phyloP scores from a whole-genome alignment of 2,797 vertebrate species.

The Sphaeramia orbicularis region DNA sequence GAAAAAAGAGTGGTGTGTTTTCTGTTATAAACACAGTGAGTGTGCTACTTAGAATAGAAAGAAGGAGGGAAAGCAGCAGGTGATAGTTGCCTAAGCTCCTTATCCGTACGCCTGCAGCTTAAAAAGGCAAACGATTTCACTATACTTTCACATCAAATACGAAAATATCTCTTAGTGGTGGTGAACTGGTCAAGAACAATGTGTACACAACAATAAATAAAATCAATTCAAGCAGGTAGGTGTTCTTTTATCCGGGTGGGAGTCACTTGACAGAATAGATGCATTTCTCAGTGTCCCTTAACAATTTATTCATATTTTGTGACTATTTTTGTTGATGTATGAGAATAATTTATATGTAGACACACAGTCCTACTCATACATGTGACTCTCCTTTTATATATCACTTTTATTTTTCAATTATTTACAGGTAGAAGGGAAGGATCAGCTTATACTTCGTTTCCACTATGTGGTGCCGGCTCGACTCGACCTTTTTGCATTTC shows the following conservation, averaged over 20 bases:
- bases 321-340: constrained; percentile 14
- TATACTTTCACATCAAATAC: constrained; percentile 56
- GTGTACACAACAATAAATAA: constrained; percentile 18
- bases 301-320: constrained; percentile 11
- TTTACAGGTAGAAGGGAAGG: constrained; percentile 15
- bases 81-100: constrained; percentile 72
- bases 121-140: constrained; percentile 38
- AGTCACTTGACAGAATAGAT: not conserved
- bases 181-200: constrained; percentile 34
- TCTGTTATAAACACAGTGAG: constrained; percentile 73
- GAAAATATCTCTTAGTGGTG: constrained; percentile 42
- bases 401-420: constrained; percentile 23
- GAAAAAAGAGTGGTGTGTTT: constrained; percentile 68
- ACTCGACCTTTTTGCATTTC: no score
- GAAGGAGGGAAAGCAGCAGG: constrained; percentile 65
- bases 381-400: not conserved
- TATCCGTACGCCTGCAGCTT: constrained; percentile 58
- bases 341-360: constrained; percentile 4
- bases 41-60: constrained; percentile 73
- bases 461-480: no score
- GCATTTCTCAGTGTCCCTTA: not conserved
- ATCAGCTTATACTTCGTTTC: not conserved
- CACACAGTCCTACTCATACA: not conserved
- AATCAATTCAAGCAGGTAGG: constrained; percentile 2
- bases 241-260: constrained; percentile 3